Evolutionary conservation across 2,113 vertebrate species (phyloP).

Genomic region (Peucedramus taeniatus): DNA sequence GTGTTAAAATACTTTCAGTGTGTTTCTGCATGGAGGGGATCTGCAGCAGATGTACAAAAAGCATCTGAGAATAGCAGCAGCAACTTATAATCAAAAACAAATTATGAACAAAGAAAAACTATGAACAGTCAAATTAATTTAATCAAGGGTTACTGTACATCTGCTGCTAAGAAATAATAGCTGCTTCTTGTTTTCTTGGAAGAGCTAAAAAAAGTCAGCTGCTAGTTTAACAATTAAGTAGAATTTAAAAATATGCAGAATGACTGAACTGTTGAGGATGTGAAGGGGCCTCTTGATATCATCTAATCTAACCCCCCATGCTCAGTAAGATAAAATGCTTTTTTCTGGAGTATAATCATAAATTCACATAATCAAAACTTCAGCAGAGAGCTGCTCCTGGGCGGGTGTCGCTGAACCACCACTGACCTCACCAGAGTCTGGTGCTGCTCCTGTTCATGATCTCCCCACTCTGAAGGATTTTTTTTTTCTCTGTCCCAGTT

Average conservation of each 20-base stretch:
- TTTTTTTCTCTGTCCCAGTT: background rate
- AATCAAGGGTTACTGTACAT: background rate
- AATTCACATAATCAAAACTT: background rate
- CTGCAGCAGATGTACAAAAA: background rate
- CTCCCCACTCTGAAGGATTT: background rate
- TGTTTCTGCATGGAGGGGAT: background rate
- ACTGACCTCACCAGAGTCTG: rapidly evolving
- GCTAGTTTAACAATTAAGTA: background rate
- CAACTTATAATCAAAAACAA: background rate
- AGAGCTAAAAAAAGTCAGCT: background rate
- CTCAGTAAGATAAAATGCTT: background rate
- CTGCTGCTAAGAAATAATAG: constrained; percentile 6
- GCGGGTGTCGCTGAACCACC: rapidly evolving
- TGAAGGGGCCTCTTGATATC: background rate
- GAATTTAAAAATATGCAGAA: background rate
- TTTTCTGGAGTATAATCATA: background rate
- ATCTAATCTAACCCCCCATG: background rate
- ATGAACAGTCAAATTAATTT: background rate
- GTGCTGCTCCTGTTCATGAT: rapidly evolving
- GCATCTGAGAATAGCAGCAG: background rate
- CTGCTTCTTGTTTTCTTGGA: background rate
- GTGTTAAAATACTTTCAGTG: background rate
- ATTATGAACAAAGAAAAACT: background rate
- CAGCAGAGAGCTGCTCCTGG: background rate
- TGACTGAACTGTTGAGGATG: background rate